Percentiles rank a stretch among this genome's conserved stretches.
These are phyloP conservation scores for Panthera tigris DNA, from an alignment of 2,113 vertebrate species.

Conservation along the genomic window DNA sequence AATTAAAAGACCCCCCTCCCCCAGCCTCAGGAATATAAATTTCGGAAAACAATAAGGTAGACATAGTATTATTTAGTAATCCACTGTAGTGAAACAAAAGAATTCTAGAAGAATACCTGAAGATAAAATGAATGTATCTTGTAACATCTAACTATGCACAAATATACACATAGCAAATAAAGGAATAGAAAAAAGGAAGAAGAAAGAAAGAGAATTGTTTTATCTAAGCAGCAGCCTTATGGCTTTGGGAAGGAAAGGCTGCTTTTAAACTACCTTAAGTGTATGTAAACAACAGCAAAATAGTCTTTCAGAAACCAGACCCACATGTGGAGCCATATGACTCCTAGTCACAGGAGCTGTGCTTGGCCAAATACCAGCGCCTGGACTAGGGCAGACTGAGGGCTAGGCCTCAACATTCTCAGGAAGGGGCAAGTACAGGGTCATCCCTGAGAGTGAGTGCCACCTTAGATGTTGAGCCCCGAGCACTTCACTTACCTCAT, in stretches of 20 bases:
- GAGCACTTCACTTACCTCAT: neutral
- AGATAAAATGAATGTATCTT: slow-evolving; percentile 27
- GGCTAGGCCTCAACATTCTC: neutral
- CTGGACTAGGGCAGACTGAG: neutral
- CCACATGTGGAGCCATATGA: neutral
- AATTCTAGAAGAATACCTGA: neutral
- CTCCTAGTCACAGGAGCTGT: neutral
- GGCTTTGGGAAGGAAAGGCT: neutral
- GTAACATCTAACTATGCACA: neutral
- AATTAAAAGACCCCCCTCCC: neutral
- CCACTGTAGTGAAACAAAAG: neutral
- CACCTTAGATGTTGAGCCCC: neutral
- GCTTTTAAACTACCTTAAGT: neutral
- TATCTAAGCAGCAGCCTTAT: neutral
- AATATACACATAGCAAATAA: neutral
- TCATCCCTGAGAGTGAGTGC: neutral
- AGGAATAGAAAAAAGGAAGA: neutral
- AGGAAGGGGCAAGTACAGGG: neutral
- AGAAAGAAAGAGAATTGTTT: neutral
- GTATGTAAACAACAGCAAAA: neutral
- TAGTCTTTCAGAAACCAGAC: neutral
- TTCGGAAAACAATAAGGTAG: slow-evolving; percentile 25
- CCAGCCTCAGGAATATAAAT: neutral
- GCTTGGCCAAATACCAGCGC: neutral
- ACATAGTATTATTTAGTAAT: neutral